Percentiles rank a stretch among this genome's conserved stretches.
Evolutionary conservation across 2,888 invertebrate genomes (phyloP).

Genomic region (Heterodera filipjevi): DNA sequence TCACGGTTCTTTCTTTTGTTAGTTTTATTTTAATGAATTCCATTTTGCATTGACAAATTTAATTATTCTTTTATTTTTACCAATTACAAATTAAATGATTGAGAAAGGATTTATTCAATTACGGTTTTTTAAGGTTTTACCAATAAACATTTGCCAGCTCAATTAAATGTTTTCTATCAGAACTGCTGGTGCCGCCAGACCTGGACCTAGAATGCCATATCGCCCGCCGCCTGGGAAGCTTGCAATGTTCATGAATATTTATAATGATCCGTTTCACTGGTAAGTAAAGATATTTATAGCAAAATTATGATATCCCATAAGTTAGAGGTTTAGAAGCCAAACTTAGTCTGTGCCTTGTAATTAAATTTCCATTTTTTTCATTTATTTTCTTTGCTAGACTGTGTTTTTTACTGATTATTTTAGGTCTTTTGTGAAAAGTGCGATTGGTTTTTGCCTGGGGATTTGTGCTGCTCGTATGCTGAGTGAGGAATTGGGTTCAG

Average conservation of each 20-base stretch:
- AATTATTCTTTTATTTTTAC: too few species aligned
- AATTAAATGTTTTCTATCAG: constrained; percentile 17
- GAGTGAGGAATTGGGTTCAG: constrained; percentile 30
- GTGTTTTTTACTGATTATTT: constrained; percentile 28
- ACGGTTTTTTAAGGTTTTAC: too few species aligned
- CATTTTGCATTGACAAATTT: too few species aligned
- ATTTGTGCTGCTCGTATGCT: constrained; percentile 35
- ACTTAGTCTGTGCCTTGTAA: too few species aligned
- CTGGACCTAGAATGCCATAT: constrained; percentile 1
- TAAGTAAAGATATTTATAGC: not conserved
- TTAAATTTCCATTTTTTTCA: too few species aligned
- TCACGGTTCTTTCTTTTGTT: too few species aligned
- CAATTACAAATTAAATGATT: too few species aligned
- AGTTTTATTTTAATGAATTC: too few species aligned
- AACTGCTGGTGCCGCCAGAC: not conserved
- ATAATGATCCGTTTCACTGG: constrained; percentile 38
- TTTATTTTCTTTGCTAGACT: not conserved
- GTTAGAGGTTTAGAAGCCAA: too few species aligned
- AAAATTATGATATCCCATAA: not conserved
- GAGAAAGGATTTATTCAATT: too few species aligned
- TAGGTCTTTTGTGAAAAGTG: constrained; percentile 38
- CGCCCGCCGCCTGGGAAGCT: constrained; percentile 32
- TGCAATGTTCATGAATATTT: constrained; percentile 27
- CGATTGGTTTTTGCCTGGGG: constrained; percentile 32
- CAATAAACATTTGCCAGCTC: not conserved